Base-by-base conservation (phyloP, 2,888 invertebrate species). In the Cancer borealis region DNA sequence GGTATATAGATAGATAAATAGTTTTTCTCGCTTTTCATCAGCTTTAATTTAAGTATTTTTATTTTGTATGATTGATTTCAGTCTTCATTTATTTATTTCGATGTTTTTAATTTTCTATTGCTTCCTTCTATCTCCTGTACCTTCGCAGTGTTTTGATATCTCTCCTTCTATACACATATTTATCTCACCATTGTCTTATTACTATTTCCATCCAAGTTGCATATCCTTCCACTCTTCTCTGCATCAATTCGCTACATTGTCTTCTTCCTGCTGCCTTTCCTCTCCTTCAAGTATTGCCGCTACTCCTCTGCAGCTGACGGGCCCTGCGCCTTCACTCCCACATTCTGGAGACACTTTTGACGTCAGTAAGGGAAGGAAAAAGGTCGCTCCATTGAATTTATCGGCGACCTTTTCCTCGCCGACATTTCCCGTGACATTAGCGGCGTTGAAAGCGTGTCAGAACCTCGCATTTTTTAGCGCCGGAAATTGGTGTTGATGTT, bases 361-460 rank as follows among this genome's bases (percentile, higher is more conserved):
- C 73, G 73, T 73, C 73, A 73, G 6, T 73, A 26, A 17, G 73
- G 73, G 73, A 73, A n/a, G 73, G 73, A 73, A 73, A 73, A 73
- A 73, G 73, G 73, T 73, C 73, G 26, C 73, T 21, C 73, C 73
- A 73, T 26, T 73, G 73, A 73, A 79, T 79, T 30, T 30, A 30
- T 30, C 79, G 26, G 10, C 12, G 79, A 30, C 79, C 30, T 26
- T 79, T 79, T 30, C 79, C 79, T 26, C 30, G 12, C 73, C 73
- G 73, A 73, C 73, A 21, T 73, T 73, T 73, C 73, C 73, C 73
- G 73, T 73, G 73, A 26, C 73, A 73, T 73, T 73, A 73, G 73
- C n/a, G 26, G 73, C 73, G 17, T 21, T 3, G 4, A 73, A 21
- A 8, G 73, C 21, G 73, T 73, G 73, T 26, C 5, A 73, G 26